These are phyloP conservation scores for Apis mellifera DNA, from an alignment of 1,140 invertebrate species.

Conservation along the genomic window Amel_HAv3.1 CM009941.2:849001-849500, in stretches of 20 bases:
- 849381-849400: constrained; percentile 11
- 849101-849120: neutral
- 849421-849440: neutral
- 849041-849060: neutral
- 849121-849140: constrained; percentile 1
- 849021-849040: no score
- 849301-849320: neutral
- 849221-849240: constrained; percentile 7
- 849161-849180: constrained; percentile 23
- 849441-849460: no score
- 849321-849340: neutral
- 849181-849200: constrained; percentile 25
- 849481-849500: neutral
- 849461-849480: neutral
- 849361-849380: neutral
- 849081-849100: neutral
- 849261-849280: neutral
- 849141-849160: neutral
- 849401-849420: neutral
- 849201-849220: constrained; percentile 41
- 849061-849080: neutral
- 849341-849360: constrained; percentile 10
- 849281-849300: no score
- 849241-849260: constrained; percentile 3
- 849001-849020: no score